Evolutionary conservation across 2,797 vertebrate species (phyloP).

Genomic region (Philypnodon macrostomus): DNA sequence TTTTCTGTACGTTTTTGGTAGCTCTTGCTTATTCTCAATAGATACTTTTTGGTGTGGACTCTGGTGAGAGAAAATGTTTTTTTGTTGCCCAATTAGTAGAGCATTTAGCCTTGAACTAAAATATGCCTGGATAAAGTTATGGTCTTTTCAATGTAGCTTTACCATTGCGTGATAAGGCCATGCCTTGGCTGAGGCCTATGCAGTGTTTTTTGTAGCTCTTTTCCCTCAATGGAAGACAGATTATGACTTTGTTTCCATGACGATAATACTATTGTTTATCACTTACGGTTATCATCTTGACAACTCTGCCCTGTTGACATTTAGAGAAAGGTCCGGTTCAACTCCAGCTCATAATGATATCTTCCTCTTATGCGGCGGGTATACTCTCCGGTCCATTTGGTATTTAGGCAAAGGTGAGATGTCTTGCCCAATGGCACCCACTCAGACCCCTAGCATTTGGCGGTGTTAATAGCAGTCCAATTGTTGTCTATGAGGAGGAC

Average conservation of each 20-base stretch:
- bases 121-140: too few relatives aligned
- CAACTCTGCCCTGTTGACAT: slow-evolving; percentile 60
- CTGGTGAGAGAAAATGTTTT: too few relatives aligned
- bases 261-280: slow-evolving; percentile 57
- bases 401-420: slow-evolving; percentile 11
- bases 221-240: slow-evolving; percentile 16
- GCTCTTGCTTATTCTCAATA: too few relatives aligned
- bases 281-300: slow-evolving; percentile 54
- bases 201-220: background rate
- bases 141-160: too few relatives aligned
- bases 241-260: slow-evolving; percentile 59
- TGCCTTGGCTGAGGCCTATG: background rate
- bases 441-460: slow-evolving; percentile 36
- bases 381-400: slow-evolving; percentile 18
- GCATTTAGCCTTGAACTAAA: too few relatives aligned
- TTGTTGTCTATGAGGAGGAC: slow-evolving; percentile 27
- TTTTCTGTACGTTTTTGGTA: too few relatives aligned
- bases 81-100: too few relatives aligned
- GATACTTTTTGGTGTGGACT: too few relatives aligned
- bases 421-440: slow-evolving; percentile 27
- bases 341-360: slow-evolving; percentile 32
- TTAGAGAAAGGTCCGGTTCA: slow-evolving; percentile 63
- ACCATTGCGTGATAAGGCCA: too few relatives aligned
- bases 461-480: slow-evolving; percentile 38
- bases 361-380: slow-evolving; percentile 7